These are phyloP conservation scores for Drosophila pseudotalamancana DNA, from an alignment of 2,888 invertebrate genomes.

Conservation along the genomic window DNA sequence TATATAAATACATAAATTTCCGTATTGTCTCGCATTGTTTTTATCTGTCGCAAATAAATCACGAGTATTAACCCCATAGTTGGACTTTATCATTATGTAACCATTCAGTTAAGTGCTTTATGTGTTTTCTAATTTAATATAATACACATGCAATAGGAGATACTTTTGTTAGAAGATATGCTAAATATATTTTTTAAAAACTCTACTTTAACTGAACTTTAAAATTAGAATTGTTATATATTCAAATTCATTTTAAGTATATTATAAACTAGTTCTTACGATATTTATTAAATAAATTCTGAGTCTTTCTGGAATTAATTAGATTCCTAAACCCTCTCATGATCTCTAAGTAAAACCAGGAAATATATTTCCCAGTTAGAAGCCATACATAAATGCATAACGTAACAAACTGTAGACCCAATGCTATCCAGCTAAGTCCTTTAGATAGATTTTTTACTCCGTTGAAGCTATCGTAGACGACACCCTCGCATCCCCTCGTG, in stretches of 20 bases:
- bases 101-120: not conserved
- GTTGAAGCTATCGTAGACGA: slow-evolving; percentile 20
- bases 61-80: slow-evolving; percentile 31
- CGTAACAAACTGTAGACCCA: slow-evolving; percentile 2
- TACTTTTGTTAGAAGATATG: no score
- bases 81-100: slow-evolving; percentile 9
- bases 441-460: not conserved
- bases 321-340: not conserved
- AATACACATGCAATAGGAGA: no score
- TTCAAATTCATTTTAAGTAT: no score
- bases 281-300: no score
- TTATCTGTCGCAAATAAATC: slow-evolving; percentile 52
- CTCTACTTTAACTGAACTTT: no score
- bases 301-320: no score
- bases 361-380: not conserved
- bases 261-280: no score
- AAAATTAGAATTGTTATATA: no score
- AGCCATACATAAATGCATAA: not conserved
- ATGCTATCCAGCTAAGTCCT: slow-evolving; percentile 12
- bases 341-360: not conserved
- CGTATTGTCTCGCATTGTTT: slow-evolving; percentile 21
- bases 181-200: no score
- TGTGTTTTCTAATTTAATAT: not conserved
- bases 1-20: slow-evolving; percentile 30
- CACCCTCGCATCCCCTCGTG: slow-evolving; percentile 33